Evolutionary conservation across 2,113 vertebrate species (phyloP), one percentile per base, ranked within the genome.

Genomic region (Rostratula benghalensis): DNA sequence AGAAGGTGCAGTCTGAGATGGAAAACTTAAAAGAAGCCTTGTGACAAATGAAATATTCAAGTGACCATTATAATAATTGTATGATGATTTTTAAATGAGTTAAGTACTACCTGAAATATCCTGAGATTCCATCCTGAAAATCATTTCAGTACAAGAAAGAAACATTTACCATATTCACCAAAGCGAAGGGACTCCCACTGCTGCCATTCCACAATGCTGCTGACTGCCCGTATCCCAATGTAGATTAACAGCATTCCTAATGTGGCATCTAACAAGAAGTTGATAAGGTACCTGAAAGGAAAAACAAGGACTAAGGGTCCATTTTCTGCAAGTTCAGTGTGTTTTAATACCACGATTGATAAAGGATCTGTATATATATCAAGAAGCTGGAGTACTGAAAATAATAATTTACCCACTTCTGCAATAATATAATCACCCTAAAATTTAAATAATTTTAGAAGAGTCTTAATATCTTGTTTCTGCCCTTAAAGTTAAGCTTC

Each of bases 171-270:
- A 7, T 99, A 99, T 98, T 99, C 99, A 74, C 99, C 99, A 48
- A 99, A 99, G 50, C 99, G 99, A 73, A 99, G 98, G 65, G 99
- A 98, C 14, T 99, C 99, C 99, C 99, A 99, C 95, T 99, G 99
- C 94, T 98, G 98, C 99, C 99, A 99, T 80, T 99, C 99, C 73
- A 99, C 99, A 64, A 99, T 77, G 90, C 98, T 98, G 61, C 99
- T 99, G 95, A 99, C 98, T 0, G 98, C 98, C 17, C 98, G 98
- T 60, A 99, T 98, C 1, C 99, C 99, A 6, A 98, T 98, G 31
- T 99, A 99, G 98, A 99, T 99, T 18, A 99, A 98, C 95, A 99
- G 98, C 99, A 99, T 99, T 67, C 99, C 99, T 93, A 99, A 96
- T 0, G 99, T 99, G 71, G 99, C 99, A 41, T 99, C 99, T 96